phyloP scores from a whole-genome alignment of 2,113 vertebrate genomes.

The Callorhinus ursinus region DNA sequence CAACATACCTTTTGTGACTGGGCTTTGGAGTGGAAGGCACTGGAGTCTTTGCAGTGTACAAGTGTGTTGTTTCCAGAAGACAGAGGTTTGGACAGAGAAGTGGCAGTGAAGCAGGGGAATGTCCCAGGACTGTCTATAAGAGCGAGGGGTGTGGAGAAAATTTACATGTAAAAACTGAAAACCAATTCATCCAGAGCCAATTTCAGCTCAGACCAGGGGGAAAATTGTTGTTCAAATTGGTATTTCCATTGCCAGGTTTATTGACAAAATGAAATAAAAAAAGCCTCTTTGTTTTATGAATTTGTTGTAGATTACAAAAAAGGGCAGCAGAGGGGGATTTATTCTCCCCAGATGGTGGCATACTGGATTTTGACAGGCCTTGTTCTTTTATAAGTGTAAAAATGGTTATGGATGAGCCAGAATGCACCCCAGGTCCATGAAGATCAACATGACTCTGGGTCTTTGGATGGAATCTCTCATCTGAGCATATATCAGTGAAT shows the following conservation, averaged over 20 bases:
- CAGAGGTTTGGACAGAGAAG: neutral
- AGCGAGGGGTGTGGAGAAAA: neutral
- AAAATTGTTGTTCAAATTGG: slow-evolving; percentile 70
- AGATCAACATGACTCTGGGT: neutral
- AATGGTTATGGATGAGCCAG: neutral
- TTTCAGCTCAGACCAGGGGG: slow-evolving; percentile 66
- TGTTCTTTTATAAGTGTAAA: neutral
- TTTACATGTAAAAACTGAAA: slow-evolving; percentile 60
- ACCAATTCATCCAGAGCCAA: slow-evolving; percentile 76
- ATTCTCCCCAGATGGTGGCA: neutral
- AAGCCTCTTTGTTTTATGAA: slow-evolving; percentile 77
- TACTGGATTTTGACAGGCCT: slow-evolving; percentile 26
- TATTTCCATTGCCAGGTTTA: slow-evolving; percentile 80
- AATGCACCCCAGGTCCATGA: fast-evolving
- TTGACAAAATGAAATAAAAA: slow-evolving; percentile 83
- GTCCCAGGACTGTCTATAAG: neutral
- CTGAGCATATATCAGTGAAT: neutral
- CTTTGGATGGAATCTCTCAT: neutral
- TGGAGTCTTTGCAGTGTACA: neutral
- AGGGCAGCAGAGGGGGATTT: neutral
- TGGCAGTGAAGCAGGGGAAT: neutral
- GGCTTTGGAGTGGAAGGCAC: neutral
- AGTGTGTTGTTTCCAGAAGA: neutral
- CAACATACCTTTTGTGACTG: neutral
- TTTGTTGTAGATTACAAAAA: slow-evolving; percentile 74